A percentile compares a stretch with the other conserved stretches of the same genome.
These are phyloP conservation scores for Ischnura elegans DNA, from an alignment of 2,888 invertebrate genomes.

Conservation along the genomic window DNA sequence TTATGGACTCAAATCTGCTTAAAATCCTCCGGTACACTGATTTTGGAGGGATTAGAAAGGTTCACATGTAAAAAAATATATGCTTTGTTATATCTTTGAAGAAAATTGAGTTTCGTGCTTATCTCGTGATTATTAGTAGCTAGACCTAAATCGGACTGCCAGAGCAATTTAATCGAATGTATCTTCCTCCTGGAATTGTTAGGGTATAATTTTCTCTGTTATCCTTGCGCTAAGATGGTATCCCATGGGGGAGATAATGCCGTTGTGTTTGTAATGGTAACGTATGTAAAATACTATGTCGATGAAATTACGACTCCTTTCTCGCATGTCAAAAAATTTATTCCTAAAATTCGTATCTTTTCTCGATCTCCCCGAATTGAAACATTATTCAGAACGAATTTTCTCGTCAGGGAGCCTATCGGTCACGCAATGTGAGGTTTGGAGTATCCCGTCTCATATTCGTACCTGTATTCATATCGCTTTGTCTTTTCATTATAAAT, in stretches of 20 bases:
- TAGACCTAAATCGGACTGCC: background rate
- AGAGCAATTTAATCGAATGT: background rate
- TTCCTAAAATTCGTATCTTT: background rate
- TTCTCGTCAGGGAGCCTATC: background rate
- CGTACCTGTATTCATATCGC: background rate
- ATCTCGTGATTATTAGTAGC: background rate
- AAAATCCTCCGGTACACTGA: background rate
- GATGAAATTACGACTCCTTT: background rate
- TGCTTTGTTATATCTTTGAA: background rate
- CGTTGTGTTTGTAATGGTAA: background rate
- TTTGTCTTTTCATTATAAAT: background rate
- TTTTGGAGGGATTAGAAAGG: background rate
- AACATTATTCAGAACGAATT: background rate
- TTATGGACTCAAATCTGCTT: background rate
- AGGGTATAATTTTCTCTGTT: constrained; percentile 16
- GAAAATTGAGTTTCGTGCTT: background rate
- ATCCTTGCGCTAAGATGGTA: background rate
- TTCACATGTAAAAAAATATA: background rate
- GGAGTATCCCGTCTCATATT: background rate
- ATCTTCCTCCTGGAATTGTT: background rate
- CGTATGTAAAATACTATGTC: background rate
- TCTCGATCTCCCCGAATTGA: background rate
- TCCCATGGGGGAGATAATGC: background rate
- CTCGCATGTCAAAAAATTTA: background rate
- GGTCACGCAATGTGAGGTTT: background rate